Percentiles rank a stretch among this genome's conserved stretches.
phyloP scores from a whole-genome alignment of 2,797 vertebrate genomes.

The Chelonia mydas region DNA sequence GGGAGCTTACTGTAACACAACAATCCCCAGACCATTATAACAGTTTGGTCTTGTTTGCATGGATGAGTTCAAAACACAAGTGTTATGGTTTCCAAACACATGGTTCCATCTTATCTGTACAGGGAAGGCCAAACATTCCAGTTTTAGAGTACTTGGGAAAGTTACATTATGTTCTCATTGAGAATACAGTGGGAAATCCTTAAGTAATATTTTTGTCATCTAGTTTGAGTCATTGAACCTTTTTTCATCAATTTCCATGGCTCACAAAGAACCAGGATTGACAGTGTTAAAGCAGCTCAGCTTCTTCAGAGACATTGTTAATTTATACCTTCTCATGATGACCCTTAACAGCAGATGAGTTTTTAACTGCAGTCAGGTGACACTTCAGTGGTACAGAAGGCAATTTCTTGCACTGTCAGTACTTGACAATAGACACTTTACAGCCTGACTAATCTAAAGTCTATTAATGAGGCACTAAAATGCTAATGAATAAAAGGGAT shows the following conservation, averaged over 20 bases:
- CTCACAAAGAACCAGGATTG: conserved; percentile 19
- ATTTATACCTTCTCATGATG: conserved; percentile 26
- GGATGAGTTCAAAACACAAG: background rate
- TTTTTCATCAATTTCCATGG: background rate
- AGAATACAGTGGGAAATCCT: background rate
- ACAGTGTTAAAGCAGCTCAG: background rate
- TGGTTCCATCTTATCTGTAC: background rate
- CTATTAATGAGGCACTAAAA: conserved; percentile 70
- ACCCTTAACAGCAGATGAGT: conserved; percentile 18
- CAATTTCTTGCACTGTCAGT: conserved; percentile 47
- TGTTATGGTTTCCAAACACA: background rate
- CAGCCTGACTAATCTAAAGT: conserved; percentile 54
- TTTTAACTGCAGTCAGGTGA: conserved; percentile 9
- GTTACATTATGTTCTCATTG: background rate
- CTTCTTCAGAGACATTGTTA: background rate
- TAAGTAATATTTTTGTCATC: background rate
- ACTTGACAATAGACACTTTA: conserved; percentile 46
- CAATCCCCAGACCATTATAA: background rate
- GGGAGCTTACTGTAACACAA: background rate
- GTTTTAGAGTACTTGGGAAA: background rate
- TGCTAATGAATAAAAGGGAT: conserved; percentile 54
- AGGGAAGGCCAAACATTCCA: background rate
- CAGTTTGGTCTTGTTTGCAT: background rate
- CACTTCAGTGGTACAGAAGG: background rate
- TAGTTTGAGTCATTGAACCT: background rate